phyloP scores from a whole-genome alignment of 2,797 vertebrate genomes.

The Aplochiton taeniatus region DNA sequence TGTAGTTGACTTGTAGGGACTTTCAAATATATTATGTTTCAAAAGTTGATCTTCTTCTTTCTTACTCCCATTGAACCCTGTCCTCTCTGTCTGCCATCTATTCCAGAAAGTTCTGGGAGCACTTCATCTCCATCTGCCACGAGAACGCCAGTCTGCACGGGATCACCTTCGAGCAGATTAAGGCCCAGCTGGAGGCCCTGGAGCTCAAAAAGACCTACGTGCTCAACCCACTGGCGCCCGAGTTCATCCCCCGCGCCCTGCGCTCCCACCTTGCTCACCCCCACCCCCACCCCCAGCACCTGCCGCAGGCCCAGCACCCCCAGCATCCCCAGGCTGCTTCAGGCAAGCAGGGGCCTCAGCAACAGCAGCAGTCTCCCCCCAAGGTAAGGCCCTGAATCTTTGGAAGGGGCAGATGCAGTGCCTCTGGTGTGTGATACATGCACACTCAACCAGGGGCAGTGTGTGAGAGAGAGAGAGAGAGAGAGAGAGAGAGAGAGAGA shows the following conservation, averaged over 20 bases:
- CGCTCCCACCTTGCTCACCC: slow-evolving; percentile 70
- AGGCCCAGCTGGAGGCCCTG: slow-evolving; percentile 94
- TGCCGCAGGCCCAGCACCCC: slow-evolving; percentile 55
- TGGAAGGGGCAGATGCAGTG: neutral
- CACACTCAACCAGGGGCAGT: too few relatives aligned
- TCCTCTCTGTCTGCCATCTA: slow-evolving; percentile 15
- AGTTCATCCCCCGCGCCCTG: slow-evolving; percentile 97
- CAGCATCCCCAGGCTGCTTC: slow-evolving; percentile 67
- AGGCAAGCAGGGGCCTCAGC: slow-evolving; percentile 64
- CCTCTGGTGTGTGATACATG: too few relatives aligned
- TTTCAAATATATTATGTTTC: too few relatives aligned
- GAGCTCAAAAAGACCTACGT: slow-evolving; percentile 99
- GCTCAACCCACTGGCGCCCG: slow-evolving; percentile 95
- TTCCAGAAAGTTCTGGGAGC: slow-evolving; percentile 97
- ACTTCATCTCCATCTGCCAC: slow-evolving; percentile 95
- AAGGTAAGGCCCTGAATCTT: slow-evolving; percentile 78
- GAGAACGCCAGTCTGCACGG: slow-evolving; percentile 96
- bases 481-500: too few relatives aligned
- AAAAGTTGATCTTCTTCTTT: too few relatives aligned
- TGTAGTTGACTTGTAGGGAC: too few relatives aligned
- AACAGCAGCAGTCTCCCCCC: slow-evolving; percentile 89
- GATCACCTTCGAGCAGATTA: slow-evolving; percentile 98
- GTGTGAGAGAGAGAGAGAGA: too few relatives aligned
- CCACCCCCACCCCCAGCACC: slow-evolving; percentile 73
- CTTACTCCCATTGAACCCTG: neutral